Conservation (phyloP, 1,140 invertebrate genomes). For the Zaprionus ghesquierei region DNA sequence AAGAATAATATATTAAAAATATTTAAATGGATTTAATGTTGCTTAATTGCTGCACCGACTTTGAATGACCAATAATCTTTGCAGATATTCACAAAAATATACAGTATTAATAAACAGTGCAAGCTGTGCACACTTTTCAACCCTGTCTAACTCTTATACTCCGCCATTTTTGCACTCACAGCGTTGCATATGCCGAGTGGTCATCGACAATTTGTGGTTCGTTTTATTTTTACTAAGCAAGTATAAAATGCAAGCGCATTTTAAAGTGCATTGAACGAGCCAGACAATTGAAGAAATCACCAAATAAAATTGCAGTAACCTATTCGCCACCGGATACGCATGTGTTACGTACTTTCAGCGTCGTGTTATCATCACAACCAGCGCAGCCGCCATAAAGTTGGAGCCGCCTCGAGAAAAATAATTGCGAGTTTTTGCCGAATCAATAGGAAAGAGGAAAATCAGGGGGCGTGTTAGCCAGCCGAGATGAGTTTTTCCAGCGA, state of each 20-base stretch:
- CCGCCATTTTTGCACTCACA: constrained; percentile 71
- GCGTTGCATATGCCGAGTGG: constrained; percentile 56
- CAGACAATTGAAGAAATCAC: not conserved
- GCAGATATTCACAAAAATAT: not conserved
- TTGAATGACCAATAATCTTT: not conserved
- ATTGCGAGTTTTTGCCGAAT: constrained; percentile 22
- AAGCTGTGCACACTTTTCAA: constrained; percentile 1
- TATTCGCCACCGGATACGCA: constrained; percentile 43
- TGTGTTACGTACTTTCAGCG: constrained; percentile 63
- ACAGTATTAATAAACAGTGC: not conserved
- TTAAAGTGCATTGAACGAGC: constrained; percentile 33
- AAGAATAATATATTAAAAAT: not conserved
- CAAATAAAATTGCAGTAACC: constrained; percentile 9
- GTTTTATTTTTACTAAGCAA: constrained; percentile 6
- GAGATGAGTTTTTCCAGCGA: constrained; percentile 99
- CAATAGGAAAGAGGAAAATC: constrained; percentile 16
- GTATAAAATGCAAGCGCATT: constrained; percentile 34
- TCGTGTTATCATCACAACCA: constrained; percentile 36
- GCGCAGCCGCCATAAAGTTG: constrained; percentile 41
- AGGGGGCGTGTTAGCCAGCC: constrained; percentile 26
- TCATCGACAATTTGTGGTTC: constrained; percentile 30
- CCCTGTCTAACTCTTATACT: constrained; percentile 7
- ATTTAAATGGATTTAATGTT: not conserved
- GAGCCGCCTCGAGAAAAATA: constrained; percentile 1
- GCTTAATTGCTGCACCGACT: not conserved